Base-by-base conservation (phyloP, 1,140 invertebrate species). In the Drosophila leontia region DNA sequence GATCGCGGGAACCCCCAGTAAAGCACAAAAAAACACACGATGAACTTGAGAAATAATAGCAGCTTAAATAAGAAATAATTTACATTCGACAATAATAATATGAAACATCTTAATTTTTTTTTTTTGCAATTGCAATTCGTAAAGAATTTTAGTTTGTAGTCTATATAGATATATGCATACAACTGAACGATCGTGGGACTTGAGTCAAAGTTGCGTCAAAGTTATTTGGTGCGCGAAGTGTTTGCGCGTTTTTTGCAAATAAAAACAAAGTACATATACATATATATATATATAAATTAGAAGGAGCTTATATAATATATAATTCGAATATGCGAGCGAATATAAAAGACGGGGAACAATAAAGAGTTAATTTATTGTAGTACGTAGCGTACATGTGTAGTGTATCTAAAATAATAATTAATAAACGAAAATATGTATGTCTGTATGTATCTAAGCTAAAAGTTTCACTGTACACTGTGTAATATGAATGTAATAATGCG, bases 281-380 rank as follows among this genome's bases (percentile, higher is more conserved):
- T 45, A 45, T 6, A 19, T 19, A 47, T 13, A 47, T 39, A 44
- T 47, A 51, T 55, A 51, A 48, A 12, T 23, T 60, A 64, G 15
- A 42, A 42, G 26, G 61, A 59, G 23, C 35, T 41, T 68, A 70
- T 61, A 61, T 77, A 41, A 45, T 37, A 42, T 23, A 53, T 56
- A 69, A 50, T 32, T 50, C 53, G 47, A 37, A 26, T 44, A 37
- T 42, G 41, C 53, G 17, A 65, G 51, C 51, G 32, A 53, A 35
- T 53, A 47, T 26, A 70, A 55, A 61, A 78, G 67, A 80, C 53
- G 68, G 26, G 26, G 26, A 78, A 81, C 84, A 87, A 87, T 87
- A 87, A 87, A 88, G 41, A 56, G 76, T 75, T 88, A 88, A 87
- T 69, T 87, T 87, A 87, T 87, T 87, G 80, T 87, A 87, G 83